Percentiles rank a stretch among this genome's conserved stretches.
Conservation (phyloP, 2,113 vertebrate species). For the Oenanthe oenanthe region DNA sequence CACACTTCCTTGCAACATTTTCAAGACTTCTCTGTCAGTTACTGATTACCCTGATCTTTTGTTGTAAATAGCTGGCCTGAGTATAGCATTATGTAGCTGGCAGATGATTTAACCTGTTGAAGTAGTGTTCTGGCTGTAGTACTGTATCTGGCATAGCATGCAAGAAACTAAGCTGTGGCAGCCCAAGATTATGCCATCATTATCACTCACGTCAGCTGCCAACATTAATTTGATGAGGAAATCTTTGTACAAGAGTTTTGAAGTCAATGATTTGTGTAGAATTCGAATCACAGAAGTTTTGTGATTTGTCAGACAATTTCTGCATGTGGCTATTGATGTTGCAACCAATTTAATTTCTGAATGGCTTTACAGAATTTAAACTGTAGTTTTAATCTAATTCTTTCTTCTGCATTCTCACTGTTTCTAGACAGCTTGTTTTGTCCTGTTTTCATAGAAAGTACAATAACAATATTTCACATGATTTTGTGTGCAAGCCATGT, state of each 20-base stretch:
- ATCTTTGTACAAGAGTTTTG: neutral
- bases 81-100: neutral
- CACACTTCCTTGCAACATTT: neutral
- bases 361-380: slow-evolving; percentile 32
- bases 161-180: neutral
- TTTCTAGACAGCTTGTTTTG: neutral
- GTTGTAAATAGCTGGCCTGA: neutral
- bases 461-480: neutral
- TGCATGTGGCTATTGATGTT: neutral
- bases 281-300: neutral
- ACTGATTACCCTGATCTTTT: neutral
- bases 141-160: neutral
- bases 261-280: neutral
- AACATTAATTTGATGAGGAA: neutral
- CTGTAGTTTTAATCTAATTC: neutral
- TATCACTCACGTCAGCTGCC: neutral
- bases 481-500: slow-evolving; percentile 1
- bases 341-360: neutral
- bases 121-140: neutral
- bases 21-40: neutral
- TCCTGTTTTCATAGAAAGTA: neutral
- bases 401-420: neutral
- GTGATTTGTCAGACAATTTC: slow-evolving; percentile 32
- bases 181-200: neutral
- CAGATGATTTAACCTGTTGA: neutral